Base-by-base conservation (phyloP, 2,797 vertebrate genomes). In the Pseudochirops corinnae region DNA sequence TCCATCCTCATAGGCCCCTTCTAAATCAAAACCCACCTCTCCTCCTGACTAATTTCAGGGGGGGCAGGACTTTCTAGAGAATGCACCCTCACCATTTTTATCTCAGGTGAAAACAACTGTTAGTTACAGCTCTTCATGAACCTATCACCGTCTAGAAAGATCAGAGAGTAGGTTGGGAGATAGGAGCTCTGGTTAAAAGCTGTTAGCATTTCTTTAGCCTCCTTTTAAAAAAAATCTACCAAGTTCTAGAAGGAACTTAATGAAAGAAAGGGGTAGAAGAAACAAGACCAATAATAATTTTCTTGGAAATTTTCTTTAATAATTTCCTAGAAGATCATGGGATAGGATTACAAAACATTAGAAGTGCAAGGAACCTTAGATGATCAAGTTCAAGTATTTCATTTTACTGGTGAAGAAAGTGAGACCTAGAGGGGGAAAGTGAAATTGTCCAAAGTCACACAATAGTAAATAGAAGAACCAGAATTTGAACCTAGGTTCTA, bases 221-320 rank as follows among this genome's bases (percentile, higher is more conserved):
- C 50, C 1, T 74, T 92, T 92, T 26, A 14, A 55, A 29, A 74
- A 1, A 55, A 87, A 90, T 16, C 39, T 26, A 0, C 3, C 3
- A 92, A 90, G n/a, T 4, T 56, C 60, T 67, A 12, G 2, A 67
- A 56, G 90, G 92, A 28, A 53, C 46, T 74, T 31, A 39, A 28
- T 67, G 39, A 60, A 91, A 28, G 62, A 92, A 90, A 57, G 93
- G 53, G 95, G 95, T 82, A 96, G 55, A 95, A 58, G 4, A 10
- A 82, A 90, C 62, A 67, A 67, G 33, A 18, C 16, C 33, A 67
- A 33, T 67, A 16, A 67, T n/a, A 16, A 29, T 18, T n/a, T 67
- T n/a, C 55, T 14, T 16, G 11, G 55, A 55, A 55, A 55, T 55
- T 55, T 16, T 55, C 55, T 55, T 55, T 55, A 12, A 16, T 16